Percentiles rank a stretch among this genome's conserved stretches.
Evolutionary conservation across 1,140 invertebrate genomes (phyloP).

Genomic region (Neotoxoptera formosana): DNA sequence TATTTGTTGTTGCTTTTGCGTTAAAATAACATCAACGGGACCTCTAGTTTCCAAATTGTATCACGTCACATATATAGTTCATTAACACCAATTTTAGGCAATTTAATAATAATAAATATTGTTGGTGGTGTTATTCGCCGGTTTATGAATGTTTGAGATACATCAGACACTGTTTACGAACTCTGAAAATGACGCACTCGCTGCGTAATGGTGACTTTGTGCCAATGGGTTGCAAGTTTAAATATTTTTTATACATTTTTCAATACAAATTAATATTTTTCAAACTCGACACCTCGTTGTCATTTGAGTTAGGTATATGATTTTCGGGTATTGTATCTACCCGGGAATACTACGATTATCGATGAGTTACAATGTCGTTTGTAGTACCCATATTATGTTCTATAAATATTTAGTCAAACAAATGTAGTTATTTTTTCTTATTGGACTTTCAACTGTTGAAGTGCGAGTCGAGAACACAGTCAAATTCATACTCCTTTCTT

Average conservation of each 20-base stretch:
- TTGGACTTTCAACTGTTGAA: not conserved
- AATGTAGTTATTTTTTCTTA: not conserved
- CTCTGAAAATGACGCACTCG: not conserved
- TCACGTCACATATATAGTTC: not conserved
- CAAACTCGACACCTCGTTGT: not conserved
- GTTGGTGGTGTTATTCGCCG: not conserved
- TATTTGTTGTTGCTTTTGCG: not conserved
- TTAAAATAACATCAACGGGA: not conserved
- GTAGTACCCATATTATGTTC: not conserved
- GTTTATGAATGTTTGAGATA: not conserved
- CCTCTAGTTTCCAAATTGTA: not conserved
- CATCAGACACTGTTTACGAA: not conserved
- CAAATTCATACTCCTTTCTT: not conserved
- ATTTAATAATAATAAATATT: not conserved
- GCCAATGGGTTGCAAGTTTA: not conserved
- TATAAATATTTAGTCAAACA: not conserved
- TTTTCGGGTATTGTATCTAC: not conserved
- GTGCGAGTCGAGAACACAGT: not conserved
- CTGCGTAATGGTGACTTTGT: not conserved
- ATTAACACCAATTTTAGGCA: not conserved
- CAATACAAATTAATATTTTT: not conserved
- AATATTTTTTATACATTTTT: no score
- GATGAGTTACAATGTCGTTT: not conserved
- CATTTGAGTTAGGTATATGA: not conserved
- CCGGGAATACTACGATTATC: not conserved